These are phyloP conservation scores for Mus spicilegus DNA, from an alignment of 2,113 vertebrate species.

Conservation along the genomic window DNA sequence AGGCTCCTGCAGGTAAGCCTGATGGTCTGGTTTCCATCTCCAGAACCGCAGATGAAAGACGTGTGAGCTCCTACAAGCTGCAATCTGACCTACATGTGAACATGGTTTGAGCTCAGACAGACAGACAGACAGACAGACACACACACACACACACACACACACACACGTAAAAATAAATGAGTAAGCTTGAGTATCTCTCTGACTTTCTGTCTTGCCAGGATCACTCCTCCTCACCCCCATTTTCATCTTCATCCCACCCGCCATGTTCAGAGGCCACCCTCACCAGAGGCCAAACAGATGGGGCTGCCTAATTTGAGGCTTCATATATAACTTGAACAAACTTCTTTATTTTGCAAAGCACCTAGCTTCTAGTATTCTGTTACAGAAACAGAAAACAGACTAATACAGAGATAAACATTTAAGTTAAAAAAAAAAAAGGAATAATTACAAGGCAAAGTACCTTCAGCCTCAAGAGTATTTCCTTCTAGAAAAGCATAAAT, in stretches of 20 bases:
- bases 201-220: neutral
- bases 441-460: neutral
- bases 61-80: neutral
- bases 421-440: slow-evolving; percentile 8
- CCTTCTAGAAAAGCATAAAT: neutral
- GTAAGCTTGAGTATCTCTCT: neutral
- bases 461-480: neutral
- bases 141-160: neutral
- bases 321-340: neutral
- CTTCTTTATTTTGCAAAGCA: neutral
- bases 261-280: neutral
- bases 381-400: neutral
- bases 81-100: neutral
- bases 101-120: neutral
- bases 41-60: neutral
- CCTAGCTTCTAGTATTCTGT: neutral
- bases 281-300: neutral
- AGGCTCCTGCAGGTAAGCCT: neutral
- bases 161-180: neutral
- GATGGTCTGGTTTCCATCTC: neutral
- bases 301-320: no score
- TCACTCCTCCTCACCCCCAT: no score
- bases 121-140: neutral
- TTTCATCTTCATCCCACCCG: neutral
- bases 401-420: neutral